Evolutionary conservation across 2,113 vertebrate species (phyloP).

Genomic region (Spermophilus dauricus): DNA sequence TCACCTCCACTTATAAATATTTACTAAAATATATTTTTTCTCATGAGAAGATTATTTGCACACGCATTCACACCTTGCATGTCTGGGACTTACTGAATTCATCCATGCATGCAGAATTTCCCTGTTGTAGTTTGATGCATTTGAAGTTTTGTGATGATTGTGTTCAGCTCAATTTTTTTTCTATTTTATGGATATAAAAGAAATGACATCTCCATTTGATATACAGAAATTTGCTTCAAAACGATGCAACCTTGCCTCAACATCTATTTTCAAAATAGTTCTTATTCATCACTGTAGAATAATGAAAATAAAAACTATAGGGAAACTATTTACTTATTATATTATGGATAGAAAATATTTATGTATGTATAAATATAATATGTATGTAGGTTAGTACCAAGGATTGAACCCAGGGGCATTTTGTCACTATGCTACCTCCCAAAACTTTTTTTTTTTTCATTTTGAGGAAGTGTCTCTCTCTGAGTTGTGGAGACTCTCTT

Average conservation of each 20-base stretch:
- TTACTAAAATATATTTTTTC: neutral
- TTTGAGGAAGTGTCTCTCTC: neutral
- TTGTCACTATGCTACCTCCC: neutral
- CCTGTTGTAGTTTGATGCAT: neutral
- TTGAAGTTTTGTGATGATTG: conserved; percentile 4
- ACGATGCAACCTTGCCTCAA: neutral
- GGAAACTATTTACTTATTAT: neutral
- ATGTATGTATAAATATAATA: no score
- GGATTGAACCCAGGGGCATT: no score
- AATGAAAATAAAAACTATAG: conserved; percentile 13
- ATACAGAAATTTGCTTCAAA: neutral
- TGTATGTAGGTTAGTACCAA: no score
- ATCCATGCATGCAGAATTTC: neutral
- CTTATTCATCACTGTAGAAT: conserved; percentile 4
- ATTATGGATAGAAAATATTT: no score
- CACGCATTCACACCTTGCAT: neutral
- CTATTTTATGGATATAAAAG: neutral
- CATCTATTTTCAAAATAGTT: neutral
- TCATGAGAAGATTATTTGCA: neutral
- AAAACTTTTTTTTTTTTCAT: neutral
- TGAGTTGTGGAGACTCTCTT: neutral
- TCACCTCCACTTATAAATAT: neutral
- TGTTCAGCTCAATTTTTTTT: neutral
- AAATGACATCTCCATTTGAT: neutral
- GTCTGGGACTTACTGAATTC: neutral